Conservation (phyloP, 2,113 vertebrate species). For the Dipodomys spectabilis region DNA sequence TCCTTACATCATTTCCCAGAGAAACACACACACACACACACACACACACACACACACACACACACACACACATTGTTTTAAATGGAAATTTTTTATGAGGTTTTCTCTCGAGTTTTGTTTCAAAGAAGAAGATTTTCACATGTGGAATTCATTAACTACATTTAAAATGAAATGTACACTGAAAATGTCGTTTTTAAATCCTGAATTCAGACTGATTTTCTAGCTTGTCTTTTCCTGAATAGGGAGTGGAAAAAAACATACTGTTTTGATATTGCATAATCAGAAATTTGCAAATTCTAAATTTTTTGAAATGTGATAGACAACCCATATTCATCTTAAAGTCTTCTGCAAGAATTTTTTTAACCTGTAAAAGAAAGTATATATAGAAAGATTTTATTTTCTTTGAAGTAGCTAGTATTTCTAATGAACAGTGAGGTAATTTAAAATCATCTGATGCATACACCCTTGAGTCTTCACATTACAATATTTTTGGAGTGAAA, state of each 20-base stretch:
- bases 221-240: constrained; percentile 33
- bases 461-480: neutral
- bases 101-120: constrained; percentile 57
- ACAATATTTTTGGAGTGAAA: neutral
- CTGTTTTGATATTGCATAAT: neutral
- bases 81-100: constrained; percentile 52
- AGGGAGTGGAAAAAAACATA: neutral
- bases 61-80: neutral
- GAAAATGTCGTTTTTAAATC: constrained; percentile 47
- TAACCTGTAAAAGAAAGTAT: neutral
- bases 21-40: constrained; percentile 4
- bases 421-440: constrained; percentile 24
- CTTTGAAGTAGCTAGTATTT: neutral
- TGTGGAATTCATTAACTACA: constrained; percentile 38
- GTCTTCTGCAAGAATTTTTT: neutral
- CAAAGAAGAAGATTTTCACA: neutral
- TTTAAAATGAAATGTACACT: constrained; percentile 42
- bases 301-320: too few species aligned
- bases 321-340: too few species aligned
- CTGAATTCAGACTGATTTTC: constrained; percentile 17
- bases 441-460: neutral
- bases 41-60: neutral
- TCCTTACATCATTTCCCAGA: constrained; percentile 50
- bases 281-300: too few species aligned
- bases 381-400: constrained; percentile 39